Base-by-base conservation (phyloP, 2,113 vertebrate species). In the Motacilla tschutschensis region DNA sequence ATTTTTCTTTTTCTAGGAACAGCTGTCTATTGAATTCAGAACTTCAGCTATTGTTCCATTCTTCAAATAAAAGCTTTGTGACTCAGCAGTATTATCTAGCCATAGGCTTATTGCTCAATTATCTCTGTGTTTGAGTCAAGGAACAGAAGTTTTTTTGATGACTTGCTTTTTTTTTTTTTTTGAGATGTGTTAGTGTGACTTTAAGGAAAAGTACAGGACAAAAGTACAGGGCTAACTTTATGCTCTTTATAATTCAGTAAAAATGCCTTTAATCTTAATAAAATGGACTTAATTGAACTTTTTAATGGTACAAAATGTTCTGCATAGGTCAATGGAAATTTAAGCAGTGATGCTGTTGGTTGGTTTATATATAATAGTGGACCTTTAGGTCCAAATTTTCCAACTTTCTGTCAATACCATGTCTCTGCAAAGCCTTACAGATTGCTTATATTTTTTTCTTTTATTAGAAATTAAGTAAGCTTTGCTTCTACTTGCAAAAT, bases 61-160 rank as follows among this genome's bases (percentile, higher is more conserved):
- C 71, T 87, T 80, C 1, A 83, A 65, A 91, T 83, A 85, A 75
- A 62, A 57, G 15, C 71, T 86, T 88, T 91, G 60, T 92, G 81
- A 92, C 85, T 93, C 80, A 93, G 63, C 44, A 77, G 55, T 71
- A 79, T 91, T 92, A 80, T 94, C 73, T 95, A 89, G 91, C 78
- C 40, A 77, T 20, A 81, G 31, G 25, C 57, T 93, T 95, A 91
- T 81, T 93, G 35, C 80, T 94, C 90, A 91, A 31, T 93, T 95
- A 91, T 93, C 75, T 93, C 53, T 78, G 72, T 59, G 83, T 53
- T 67, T 95, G 87, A 94, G 44, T 74, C 64, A 60, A 33, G 53
- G 67, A 94, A 89, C 38, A 94, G 88, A 91, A 83, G 31, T 29
- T 79, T 89, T 35, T 87, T 88, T 83, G 93, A 94, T 93, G 88